phyloP scores from a whole-genome alignment of 2,888 invertebrate species.

The Danaus chrysippus region DNA sequence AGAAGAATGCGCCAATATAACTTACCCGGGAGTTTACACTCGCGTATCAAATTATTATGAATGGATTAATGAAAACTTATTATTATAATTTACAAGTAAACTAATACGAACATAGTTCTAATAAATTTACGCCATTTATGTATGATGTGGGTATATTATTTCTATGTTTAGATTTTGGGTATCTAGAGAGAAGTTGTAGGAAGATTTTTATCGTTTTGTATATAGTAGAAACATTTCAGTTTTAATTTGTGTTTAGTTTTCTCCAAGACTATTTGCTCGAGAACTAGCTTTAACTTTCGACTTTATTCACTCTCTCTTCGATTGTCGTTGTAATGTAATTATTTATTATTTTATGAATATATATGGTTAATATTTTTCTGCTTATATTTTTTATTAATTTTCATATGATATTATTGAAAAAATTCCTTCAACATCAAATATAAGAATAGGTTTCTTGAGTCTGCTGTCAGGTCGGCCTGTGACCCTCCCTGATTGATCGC shows the following conservation, averaged over 20 bases:
- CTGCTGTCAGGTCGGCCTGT: slow-evolving; percentile 56
- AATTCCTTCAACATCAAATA: neutral
- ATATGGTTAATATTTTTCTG: neutral
- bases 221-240: no score
- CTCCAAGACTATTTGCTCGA: no score
- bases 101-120: neutral
- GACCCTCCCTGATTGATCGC: slow-evolving; percentile 62
- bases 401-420: neutral
- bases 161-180: no score
- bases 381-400: neutral
- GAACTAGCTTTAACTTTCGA: no score
- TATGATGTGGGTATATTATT: no score
- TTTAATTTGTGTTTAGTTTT: no score
- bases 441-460: slow-evolving; percentile 20
- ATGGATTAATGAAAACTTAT: slow-evolving; percentile 50
- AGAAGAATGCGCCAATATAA: slow-evolving; percentile 71
- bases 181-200: no score
- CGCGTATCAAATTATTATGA: slow-evolving; percentile 60
- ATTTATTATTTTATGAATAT: no score
- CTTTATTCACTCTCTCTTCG: no score
- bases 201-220: no score
- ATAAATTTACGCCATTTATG: no score
- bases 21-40: slow-evolving; percentile 79
- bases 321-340: no score
- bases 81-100: slow-evolving; percentile 12